Conservation (phyloP, 1,140 invertebrate species). For the Plectus sambesii region DNA sequence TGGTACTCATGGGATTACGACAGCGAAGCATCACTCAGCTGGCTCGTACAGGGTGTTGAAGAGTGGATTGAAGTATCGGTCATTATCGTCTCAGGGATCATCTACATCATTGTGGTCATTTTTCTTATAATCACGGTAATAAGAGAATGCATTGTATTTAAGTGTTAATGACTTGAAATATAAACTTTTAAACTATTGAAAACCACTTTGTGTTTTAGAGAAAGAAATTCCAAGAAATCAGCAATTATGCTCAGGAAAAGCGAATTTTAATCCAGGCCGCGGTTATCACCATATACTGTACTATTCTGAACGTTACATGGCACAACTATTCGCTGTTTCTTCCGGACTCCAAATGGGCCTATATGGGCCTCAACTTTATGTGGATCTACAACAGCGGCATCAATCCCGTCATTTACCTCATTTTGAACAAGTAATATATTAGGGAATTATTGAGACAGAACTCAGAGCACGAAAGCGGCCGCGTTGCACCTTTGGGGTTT, state of each 20-base stretch:
- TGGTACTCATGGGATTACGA: constrained; percentile 35
- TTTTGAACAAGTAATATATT: constrained; percentile 31
- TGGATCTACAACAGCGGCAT: constrained; percentile 35
- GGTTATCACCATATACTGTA: constrained; percentile 31
- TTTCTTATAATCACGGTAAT: constrained; percentile 24
- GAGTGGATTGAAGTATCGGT: constrained; percentile 32
- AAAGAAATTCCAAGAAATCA: constrained; percentile 14
- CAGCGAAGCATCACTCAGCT: constrained; percentile 10
- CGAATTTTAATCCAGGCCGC: constrained; percentile 34
- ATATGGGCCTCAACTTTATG: constrained; percentile 32
- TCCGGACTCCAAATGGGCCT: constrained; percentile 24
- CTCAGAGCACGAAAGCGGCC: too few species aligned
- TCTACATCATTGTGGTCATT: constrained; percentile 28
- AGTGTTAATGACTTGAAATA: too few species aligned
- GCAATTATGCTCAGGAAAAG: constrained; percentile 21
- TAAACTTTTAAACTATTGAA: too few species aligned
- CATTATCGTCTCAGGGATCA: constrained; percentile 24
- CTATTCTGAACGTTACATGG: constrained; percentile 32
- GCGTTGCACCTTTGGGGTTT: too few species aligned
- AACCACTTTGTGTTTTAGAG: constrained; percentile 12
- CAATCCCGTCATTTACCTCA: constrained; percentile 33
- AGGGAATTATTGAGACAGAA: too few species aligned
- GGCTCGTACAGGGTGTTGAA: constrained; percentile 27
- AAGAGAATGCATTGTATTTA: background rate
- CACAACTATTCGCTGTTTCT: constrained; percentile 28